phyloP scores from a whole-genome alignment of 1,140 invertebrate genomes.

The Ectropis grisescens region DNA sequence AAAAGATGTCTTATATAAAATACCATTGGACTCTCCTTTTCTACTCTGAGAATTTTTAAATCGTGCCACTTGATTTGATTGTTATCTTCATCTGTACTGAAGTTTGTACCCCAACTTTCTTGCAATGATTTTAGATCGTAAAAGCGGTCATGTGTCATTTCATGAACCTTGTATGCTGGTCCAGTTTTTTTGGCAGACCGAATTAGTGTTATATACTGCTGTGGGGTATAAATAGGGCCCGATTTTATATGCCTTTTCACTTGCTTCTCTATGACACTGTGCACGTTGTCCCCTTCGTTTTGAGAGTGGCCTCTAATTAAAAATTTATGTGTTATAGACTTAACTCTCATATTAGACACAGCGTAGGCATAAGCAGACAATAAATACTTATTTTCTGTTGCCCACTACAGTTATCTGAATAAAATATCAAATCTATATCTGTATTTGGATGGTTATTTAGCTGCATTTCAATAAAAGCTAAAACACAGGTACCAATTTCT shows the following conservation, averaged over 20 bases:
- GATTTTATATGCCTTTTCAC: conserved; percentile 28
- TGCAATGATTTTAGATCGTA: no score
- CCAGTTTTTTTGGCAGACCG: conserved; percentile 20
- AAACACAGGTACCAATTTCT: conserved; percentile 33
- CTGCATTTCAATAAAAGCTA: conserved; percentile 17
- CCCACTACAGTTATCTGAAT: conserved; percentile 40
- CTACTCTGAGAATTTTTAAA: conserved; percentile 16
- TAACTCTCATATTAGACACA: conserved; percentile 18
- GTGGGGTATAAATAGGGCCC: conserved; percentile 27
- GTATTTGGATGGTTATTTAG: conserved; percentile 11
- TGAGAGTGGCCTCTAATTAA: conserved; percentile 50
- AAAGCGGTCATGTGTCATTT: conserved; percentile 17
- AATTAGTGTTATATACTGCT: conserved; percentile 21
- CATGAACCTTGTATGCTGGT: conserved; percentile 12
- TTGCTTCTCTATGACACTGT: conserved; percentile 32
- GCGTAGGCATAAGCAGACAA: conserved; percentile 25
- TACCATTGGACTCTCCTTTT: conserved; percentile 7
- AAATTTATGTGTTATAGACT: conserved; percentile 49
- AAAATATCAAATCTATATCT: conserved; percentile 35
- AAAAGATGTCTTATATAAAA: conserved; percentile 19
- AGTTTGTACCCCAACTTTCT: conserved; percentile 17
- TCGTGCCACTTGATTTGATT: conserved; percentile 16
- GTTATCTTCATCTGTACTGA: conserved; percentile 12
- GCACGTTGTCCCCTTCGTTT: conserved; percentile 49
- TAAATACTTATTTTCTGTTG: conserved; percentile 52